phyloP scores from a whole-genome alignment of 2,113 vertebrate genomes.

The Rostratula benghalensis region DNA sequence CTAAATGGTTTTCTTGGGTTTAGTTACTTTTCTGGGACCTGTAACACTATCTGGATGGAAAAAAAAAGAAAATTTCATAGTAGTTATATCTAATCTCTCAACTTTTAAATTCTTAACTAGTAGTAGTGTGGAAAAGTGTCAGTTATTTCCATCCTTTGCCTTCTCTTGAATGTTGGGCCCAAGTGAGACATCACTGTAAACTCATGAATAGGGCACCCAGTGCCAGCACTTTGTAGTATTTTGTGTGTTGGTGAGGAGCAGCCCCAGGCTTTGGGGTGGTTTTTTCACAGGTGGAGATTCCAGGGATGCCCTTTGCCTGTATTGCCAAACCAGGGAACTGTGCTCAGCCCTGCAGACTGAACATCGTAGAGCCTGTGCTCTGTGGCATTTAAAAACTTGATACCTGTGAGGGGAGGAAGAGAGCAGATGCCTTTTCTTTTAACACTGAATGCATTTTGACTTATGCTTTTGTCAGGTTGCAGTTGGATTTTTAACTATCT shows the following conservation, averaged over 20 bases:
- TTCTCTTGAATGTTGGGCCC: not conserved
- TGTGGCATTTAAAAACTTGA: not conserved
- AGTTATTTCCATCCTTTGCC: not conserved
- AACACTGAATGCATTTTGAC: not conserved
- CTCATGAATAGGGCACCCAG: accelerated
- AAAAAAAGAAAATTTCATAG: not conserved
- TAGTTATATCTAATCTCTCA: not conserved
- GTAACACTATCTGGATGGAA: not conserved
- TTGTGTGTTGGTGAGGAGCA: not conserved
- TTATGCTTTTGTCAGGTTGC: not conserved
- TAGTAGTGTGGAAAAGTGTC: not conserved
- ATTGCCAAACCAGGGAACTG: accelerated
- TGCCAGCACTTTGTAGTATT: not conserved
- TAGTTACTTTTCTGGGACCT: not conserved
- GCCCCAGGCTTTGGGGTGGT: not conserved
- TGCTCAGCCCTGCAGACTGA: not conserved
- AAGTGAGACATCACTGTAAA: not conserved
- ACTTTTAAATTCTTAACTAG: not conserved
- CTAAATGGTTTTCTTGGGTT: not conserved
- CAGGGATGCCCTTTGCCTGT: accelerated
- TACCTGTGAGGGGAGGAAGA: not conserved
- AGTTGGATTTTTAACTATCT: not conserved
- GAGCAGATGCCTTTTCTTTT: not conserved
- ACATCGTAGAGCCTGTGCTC: not conserved
- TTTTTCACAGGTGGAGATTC: not conserved